Evolutionary conservation across 2,113 vertebrate genomes (phyloP), one percentile per base, ranked within the genome.

Genomic region (Heliornis fulica): DNA sequence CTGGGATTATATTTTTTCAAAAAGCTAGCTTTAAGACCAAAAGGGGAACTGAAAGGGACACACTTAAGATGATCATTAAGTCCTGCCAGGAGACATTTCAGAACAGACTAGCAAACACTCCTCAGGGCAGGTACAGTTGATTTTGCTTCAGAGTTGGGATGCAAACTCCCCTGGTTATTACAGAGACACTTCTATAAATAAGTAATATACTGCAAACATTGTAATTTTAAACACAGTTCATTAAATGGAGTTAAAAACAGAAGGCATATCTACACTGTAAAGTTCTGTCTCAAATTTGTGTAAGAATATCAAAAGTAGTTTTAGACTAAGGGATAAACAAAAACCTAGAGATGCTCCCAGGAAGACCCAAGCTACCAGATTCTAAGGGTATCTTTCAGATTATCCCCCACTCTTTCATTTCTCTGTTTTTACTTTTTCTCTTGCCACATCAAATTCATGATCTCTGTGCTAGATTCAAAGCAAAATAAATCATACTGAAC

Each of bases 401-500:
- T 59, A 64, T 21, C 32, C 31, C 31, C 43, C 11, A 14, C 6
- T 57, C 23, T 17, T 51, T 31, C 9, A 2, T 9, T 86, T 60
- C 60, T 48, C 10, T 20, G 13, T 7, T 68, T n/a, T 41, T 14
- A 9, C 51, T 78, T 81, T 36, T 8, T 21, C 9, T 74, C 50
- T 28, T 65, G 34, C 15, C 36, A 25, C 50, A 70, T 17, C 41
- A 29, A 65, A 66, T 34, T 46, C 1, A 2, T 5, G 11, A 83
- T 57, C 12, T 45, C 81, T 79, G 57, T 29, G 61, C n/a, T 51
- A 53, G 13, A 93, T 66, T 56, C 15, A 89, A 87, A 68, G 89
- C 74, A 91, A 87, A 96, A 96, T 26, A 92, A 74, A 90, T 43
- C 34, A 79, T 68, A n/a, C 2, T 29, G 36, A 90, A 38, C 28